Evolutionary conservation across 2,113 vertebrate species (phyloP), one percentile per base, ranked within the genome.

Genomic region (Syngnathus floridae): DNA sequence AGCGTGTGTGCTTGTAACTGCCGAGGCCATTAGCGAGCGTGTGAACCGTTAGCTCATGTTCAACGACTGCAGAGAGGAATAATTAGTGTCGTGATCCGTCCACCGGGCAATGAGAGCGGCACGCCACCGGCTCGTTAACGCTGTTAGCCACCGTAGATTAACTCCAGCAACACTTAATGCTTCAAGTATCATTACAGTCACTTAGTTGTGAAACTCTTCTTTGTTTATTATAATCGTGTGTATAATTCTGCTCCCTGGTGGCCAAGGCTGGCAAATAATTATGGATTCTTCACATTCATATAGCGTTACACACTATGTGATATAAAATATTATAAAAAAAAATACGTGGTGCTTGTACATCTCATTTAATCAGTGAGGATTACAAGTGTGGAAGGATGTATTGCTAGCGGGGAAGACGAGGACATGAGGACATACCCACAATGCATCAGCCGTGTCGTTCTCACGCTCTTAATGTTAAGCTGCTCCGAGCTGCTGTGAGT

Each of bases 301-400:
- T 65, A 45, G 5, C 54, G 26, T 45, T 67, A 40, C 66, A 26
- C 58, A 16, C 41, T 3, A 41, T 8, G 55, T 17, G 17, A 56
- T 31, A 26, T 54, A 59, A 14, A 54, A 37, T 17, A 55, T 67
- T n/a, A 21, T 10, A n/a, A 51, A 49, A 62, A 64, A 16, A 45
- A 45, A 16, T 31, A 67, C 54, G 54, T 71, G 81, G 73, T 72
- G 67, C 59, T 70, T 37, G 70, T 67, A 70, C 61, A 14, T 26
- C 58, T 48, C 57, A 67, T 73, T 70, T 62, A 79, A 77, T 83
- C 70, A 73, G 38, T 51, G 55, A 60, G 75, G 79, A 84, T 87
- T 82, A 85, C 67, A 71, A 40, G 52, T 58, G 48, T 3, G 51
- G 54, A n/a, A 16, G 59, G 67, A 38, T 19, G 49, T 1, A 35